These are phyloP conservation scores for Maconellicoccus hirsutus DNA, from an alignment of 1,140 invertebrate species.

Conservation along the genomic window DNA sequence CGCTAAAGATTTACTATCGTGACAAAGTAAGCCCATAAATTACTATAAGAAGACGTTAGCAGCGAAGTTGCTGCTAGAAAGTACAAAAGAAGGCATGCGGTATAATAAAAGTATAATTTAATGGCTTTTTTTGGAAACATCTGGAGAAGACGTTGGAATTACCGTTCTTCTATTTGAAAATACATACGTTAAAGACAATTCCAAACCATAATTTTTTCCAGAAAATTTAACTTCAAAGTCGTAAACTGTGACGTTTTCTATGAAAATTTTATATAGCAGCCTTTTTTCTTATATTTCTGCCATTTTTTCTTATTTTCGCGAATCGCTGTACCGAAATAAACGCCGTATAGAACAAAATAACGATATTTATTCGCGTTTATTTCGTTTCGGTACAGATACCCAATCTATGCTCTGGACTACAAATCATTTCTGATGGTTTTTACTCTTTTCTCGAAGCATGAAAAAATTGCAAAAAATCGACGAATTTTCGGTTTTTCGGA, in stretches of 20 bases:
- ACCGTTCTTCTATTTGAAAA: constrained; percentile 4
- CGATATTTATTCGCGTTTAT: no score
- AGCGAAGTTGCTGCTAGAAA: neutral
- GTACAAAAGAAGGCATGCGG: neutral
- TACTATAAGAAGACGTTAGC: constrained; percentile 4
- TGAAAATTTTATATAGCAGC: neutral
- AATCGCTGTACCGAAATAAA: no score
- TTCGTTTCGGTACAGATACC: no score
- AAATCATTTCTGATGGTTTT: no score
- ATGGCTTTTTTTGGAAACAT: constrained; percentile 9
- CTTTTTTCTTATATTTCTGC: neutral
- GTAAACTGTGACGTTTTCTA: neutral
- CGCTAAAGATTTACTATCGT: neutral
- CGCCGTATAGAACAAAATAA: no score
- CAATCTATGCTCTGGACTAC: no score
- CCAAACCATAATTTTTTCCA: neutral
- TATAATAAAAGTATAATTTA: constrained; percentile 10
- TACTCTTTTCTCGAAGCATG: no score
- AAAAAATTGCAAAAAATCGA: no score
- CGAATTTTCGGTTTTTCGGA: no score
- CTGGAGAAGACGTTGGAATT: constrained; percentile 3
- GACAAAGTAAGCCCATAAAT: constrained; percentile 8
- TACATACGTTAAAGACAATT: constrained; percentile 9
- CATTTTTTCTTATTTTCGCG: no score
- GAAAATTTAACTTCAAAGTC: neutral